phyloP scores from a whole-genome alignment of 1,140 invertebrate species.

The Plodia interpunctella region DNA sequence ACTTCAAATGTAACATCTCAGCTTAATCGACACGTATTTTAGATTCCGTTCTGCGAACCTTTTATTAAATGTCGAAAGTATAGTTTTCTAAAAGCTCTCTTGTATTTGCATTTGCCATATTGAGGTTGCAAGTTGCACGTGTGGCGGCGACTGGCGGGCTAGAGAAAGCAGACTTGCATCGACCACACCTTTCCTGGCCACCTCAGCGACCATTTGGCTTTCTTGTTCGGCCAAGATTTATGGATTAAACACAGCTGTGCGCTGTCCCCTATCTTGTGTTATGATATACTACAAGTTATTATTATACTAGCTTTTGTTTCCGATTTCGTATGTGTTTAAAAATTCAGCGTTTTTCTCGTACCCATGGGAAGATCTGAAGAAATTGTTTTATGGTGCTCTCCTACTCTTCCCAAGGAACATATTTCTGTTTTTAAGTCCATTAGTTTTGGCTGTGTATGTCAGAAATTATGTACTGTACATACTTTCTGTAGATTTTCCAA shows the following conservation, averaged over 20 bases:
- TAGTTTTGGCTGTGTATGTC: too few species aligned
- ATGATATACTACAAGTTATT: background rate
- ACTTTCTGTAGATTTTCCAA: too few species aligned
- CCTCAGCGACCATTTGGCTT: slow-evolving; percentile 8
- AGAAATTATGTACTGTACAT: too few species aligned
- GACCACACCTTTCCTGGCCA: slow-evolving; percentile 7
- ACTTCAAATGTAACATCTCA: too few species aligned
- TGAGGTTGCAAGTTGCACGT: background rate
- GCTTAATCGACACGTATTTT: too few species aligned
- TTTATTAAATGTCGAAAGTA: background rate
- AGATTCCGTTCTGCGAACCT: background rate
- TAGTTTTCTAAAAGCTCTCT: slow-evolving; percentile 3
- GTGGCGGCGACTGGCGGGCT: background rate
- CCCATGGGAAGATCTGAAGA: too few species aligned
- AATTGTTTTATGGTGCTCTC: too few species aligned
- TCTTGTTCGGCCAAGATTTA: slow-evolving; percentile 8
- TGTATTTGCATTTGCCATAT: background rate
- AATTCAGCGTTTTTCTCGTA: too few species aligned
- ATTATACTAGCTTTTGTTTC: too few species aligned
- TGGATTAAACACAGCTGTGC: background rate
- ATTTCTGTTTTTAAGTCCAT: too few species aligned
- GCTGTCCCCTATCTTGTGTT: background rate
- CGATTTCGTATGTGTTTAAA: too few species aligned
- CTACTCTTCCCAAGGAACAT: too few species aligned
- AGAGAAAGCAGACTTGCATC: slow-evolving; percentile 6